Base-by-base conservation (phyloP, 2,888 invertebrate genomes). In the Brachylomia viminalis region DNA sequence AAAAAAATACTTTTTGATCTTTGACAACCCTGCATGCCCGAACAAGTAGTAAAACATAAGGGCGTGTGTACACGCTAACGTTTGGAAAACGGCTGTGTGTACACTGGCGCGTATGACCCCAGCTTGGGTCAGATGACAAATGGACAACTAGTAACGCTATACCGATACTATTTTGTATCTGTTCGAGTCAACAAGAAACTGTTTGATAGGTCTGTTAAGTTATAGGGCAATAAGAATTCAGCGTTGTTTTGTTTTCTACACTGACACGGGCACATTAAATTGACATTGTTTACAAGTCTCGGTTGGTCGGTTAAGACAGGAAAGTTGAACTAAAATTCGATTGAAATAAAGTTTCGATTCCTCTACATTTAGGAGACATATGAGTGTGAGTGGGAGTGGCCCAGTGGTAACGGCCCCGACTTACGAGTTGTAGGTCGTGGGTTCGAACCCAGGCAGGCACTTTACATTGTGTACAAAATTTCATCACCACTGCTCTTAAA, bases 121-220 rank as follows among this genome's bases (percentile, higher is more conserved):
- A 70, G 66, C 70, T 69, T 42, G 86, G 88, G 88, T 89, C 89
- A 89, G 77, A 76, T 88, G 84, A 88, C 89, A 87, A 85, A 89
- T 87, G 89, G 89, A 87, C 84, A 86, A 82, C 83, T 74, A 77
- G 87, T 83, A 82, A 83, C 38, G 77, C 42, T 72, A 84, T 78
- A 80, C 74, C 17, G 85, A 77, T 65, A 74, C 67, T 80, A 65
- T 73, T 80, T 65, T 73, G 66, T 79, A 84, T 84, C 74, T 78
- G 62, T 62, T 58, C 47, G 30, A 64, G 72, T 81, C 84, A 81
- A 81, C 66, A 84, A 66, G 30, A 23, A 52, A 33, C 67, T 71
- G 70, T 84, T 77, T 77, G 81, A 62, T 77, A 69, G 67, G 49
- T 68, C 71, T 65, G 56, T 59, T 30, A 56, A 64, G 27, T 65